phyloP scores from a whole-genome alignment of 2,888 invertebrate genomes.

The Leptopilina myrica region DNA sequence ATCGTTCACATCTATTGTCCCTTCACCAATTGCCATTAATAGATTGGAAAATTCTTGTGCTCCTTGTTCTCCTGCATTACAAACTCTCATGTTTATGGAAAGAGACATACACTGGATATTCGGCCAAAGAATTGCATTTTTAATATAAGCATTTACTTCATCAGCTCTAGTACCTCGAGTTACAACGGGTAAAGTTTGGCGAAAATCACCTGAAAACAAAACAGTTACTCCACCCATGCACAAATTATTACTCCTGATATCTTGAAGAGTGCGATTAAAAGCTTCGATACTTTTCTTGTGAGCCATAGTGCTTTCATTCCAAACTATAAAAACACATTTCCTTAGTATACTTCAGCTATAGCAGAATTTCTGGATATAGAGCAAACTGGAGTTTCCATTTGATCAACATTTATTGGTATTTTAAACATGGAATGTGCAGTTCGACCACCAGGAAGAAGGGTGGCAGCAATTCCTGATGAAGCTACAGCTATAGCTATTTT shows the following conservation, averaged over 20 bases:
- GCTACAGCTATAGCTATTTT: constrained; percentile 71
- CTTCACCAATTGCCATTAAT: not conserved
- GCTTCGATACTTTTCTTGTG: constrained; percentile 63
- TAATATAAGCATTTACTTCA: constrained; percentile 59
- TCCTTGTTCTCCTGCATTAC: constrained; percentile 33
- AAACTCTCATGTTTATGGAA: constrained; percentile 49
- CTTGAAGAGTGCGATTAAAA: constrained; percentile 62
- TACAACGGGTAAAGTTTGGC: not conserved
- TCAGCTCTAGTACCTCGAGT: constrained; percentile 48
- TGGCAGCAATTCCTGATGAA: constrained; percentile 64
- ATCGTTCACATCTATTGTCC: not conserved
- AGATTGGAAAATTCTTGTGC: not conserved
- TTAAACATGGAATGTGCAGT: no score
- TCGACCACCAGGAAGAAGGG: no score
- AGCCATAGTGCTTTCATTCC: no score
- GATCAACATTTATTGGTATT: no score
- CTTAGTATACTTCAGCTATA: constrained; percentile 59
- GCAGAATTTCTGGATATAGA: constrained; percentile 62
- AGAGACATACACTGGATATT: constrained; percentile 36
- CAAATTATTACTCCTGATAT: constrained; percentile 51
- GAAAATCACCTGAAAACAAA: constrained; percentile 43
- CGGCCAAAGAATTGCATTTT: constrained; percentile 30
- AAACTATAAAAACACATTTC: constrained; percentile 56
- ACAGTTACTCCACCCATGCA: constrained; percentile 57
- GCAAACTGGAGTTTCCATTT: constrained; percentile 61